Base-by-base conservation (phyloP, 2,888 invertebrate species). In the Lasius platythorax region DNA sequence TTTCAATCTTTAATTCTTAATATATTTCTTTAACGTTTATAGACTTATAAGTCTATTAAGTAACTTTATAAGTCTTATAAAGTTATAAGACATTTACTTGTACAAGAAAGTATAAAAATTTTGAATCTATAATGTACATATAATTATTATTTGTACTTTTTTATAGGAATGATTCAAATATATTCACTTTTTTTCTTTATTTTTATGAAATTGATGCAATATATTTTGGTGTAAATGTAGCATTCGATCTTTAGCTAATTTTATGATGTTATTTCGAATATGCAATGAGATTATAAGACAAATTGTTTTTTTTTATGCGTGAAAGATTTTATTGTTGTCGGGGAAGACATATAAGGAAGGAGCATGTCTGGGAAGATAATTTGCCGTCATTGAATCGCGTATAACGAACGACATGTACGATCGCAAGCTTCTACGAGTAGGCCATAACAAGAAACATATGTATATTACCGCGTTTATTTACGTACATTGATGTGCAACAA, bases 401-500 rank as follows among this genome's bases (percentile, higher is more conserved):
- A 83, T 87, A 90, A 90, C 87, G 67, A 87, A 87, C 46, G 61
- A 58, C n/a, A 70, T 83, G 68, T 68, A 82, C 66, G 50, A 79
- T 68, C 82, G 61, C 83, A 78, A 83, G 81, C 63, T 72, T 75
- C 61, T 50, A 50, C 70, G 81, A 56, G 72, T 74, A 56, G 81
- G 74, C 68, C 87, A 82, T 86, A 88, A 88, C 82, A 87, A 89
- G 83, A 85, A 85, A 82, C 53, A 64, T 23, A 28, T 28, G 53
- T 67, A 43, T 58, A 28, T 56, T 72, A 40, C 67, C 63, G 28
- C 64, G 89, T 89, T 85, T 81, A 88, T 88, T 88, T 87, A 79
- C 79, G 82, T 85, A 66, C 89, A 85, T 88, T 83, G 87, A 82
- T 89, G 85, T 89, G 86, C 84, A 87, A 85, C 86, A 87, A 88